A percentile compares a stretch with the other conserved stretches of the same genome.
phyloP scores from a whole-genome alignment of 2,113 vertebrate species.

The Pterophyllum scalare region DNA sequence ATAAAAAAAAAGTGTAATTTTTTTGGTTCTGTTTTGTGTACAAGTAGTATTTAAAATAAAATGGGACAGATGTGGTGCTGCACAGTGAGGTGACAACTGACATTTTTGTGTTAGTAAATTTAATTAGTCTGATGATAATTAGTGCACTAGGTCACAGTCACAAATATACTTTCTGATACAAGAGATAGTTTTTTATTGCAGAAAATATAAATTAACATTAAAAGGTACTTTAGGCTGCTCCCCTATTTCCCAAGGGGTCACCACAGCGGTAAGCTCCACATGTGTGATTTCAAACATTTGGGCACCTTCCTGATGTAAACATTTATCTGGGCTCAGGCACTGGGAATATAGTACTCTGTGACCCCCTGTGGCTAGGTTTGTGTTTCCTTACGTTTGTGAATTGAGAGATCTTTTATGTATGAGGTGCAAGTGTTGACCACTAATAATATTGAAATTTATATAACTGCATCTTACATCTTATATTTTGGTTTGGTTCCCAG shows the following conservation, averaged over 20 bases:
- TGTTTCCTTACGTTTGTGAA: background rate
- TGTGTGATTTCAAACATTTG: background rate
- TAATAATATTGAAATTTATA: background rate
- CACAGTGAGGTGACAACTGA: background rate
- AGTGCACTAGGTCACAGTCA: background rate
- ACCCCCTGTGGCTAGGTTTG: background rate
- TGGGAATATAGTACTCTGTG: background rate
- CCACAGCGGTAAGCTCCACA: background rate
- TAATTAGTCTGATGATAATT: background rate
- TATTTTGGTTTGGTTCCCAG: background rate
- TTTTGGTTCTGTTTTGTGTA: background rate
- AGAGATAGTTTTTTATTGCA: too few species aligned
- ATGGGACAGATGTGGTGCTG: background rate
- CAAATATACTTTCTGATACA: too few species aligned
- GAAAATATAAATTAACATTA: too few species aligned
- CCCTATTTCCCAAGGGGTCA: background rate
- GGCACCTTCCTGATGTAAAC: background rate
- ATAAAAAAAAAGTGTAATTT: background rate
- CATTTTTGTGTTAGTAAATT: background rate
- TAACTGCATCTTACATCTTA: background rate
- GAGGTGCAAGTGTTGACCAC: background rate
- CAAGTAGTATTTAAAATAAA: background rate
- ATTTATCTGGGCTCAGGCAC: background rate
- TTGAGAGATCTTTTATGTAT: background rate
- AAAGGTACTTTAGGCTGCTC: background rate